Conservation (phyloP, 2,113 vertebrate species). For the Oreochromis spilurus region DNA sequence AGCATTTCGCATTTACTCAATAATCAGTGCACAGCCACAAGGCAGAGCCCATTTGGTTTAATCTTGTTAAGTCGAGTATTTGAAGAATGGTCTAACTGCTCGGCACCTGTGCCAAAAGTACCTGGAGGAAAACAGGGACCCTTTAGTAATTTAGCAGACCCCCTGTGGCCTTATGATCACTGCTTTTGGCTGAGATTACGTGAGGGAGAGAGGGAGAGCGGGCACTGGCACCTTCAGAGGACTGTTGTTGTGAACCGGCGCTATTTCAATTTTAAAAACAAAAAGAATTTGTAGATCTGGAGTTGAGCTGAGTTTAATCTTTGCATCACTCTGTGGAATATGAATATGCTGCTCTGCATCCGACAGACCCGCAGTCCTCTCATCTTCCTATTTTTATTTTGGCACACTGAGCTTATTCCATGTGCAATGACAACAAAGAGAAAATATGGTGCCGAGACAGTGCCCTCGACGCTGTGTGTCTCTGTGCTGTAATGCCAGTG, state of each 20-base stretch:
- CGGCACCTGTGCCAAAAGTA: slow-evolving; percentile 11
- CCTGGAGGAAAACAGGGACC: neutral
- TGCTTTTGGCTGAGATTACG: slow-evolving; percentile 10
- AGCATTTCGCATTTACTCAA: neutral
- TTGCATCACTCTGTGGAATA: neutral
- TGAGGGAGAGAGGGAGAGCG: neutral
- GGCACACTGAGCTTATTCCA: neutral
- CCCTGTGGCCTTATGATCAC: neutral
- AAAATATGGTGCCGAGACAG: neutral
- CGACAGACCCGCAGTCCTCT: neutral
- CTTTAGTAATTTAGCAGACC: slow-evolving; percentile 8
- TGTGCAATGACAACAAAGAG: neutral
- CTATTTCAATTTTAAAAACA: neutral
- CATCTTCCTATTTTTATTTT: neutral
- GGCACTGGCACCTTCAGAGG: neutral
- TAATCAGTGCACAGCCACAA: slow-evolving; percentile 11
- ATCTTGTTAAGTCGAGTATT: slow-evolving; percentile 39
- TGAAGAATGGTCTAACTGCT: slow-evolving; percentile 21
- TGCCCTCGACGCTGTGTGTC: neutral
- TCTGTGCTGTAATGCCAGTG: neutral
- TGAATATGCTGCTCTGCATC: neutral
- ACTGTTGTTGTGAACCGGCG: neutral
- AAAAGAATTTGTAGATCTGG: neutral
- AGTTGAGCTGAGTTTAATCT: neutral
- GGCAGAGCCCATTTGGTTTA: slow-evolving; percentile 11